Evolutionary conservation across 2,113 vertebrate species (phyloP).

Genomic region (Strigops habroptila): DNA sequence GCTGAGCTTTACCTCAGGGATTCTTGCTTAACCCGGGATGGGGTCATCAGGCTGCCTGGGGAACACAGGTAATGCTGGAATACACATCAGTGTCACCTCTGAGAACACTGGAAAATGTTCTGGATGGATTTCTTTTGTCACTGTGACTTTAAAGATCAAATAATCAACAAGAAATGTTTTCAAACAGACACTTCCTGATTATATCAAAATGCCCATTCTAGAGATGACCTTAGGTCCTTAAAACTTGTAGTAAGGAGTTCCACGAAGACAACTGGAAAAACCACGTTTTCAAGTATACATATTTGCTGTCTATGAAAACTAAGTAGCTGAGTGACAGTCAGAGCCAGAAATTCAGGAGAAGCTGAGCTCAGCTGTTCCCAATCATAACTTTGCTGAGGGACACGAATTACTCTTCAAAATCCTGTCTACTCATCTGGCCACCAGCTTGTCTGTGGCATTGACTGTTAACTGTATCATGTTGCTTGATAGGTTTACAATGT

Average conservation of each 20-base stretch:
- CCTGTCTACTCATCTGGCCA: background rate
- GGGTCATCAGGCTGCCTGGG: background rate
- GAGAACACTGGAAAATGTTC: background rate
- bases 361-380: background rate
- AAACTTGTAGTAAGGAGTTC: background rate
- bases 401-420: background rate
- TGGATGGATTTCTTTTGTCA: background rate
- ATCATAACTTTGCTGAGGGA: background rate
- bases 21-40: rapidly evolving
- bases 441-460: background rate
- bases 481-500: background rate
- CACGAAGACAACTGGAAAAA: background rate
- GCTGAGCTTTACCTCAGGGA: rapidly evolving
- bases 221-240: background rate
- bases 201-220: background rate
- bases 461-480: background rate
- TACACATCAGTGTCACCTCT: background rate
- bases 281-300: background rate
- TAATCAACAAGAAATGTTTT: background rate
- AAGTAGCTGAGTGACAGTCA: background rate
- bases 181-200: rapidly evolving
- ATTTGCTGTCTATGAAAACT: background rate
- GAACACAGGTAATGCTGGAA: background rate
- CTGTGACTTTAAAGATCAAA: background rate
- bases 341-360: background rate